Evolutionary conservation across 2,113 vertebrate species (phyloP).

Genomic region (Gobius niger): DNA sequence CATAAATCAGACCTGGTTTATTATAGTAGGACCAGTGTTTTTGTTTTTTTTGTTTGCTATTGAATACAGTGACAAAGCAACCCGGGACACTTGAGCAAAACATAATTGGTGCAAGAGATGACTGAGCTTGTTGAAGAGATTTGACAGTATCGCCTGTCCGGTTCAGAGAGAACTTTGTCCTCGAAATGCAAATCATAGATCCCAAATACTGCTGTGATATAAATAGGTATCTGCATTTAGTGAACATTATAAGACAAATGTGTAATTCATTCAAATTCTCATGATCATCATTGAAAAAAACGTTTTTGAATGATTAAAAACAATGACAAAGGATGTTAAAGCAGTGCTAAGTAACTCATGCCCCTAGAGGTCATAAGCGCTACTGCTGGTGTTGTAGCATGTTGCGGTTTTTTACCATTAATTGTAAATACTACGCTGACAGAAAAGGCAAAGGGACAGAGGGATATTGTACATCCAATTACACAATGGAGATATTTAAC

Average conservation of each 20-base stretch:
- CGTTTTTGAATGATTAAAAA: background rate
- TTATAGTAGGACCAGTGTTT: constrained; percentile 24
- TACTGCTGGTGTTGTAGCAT: too few relatives aligned
- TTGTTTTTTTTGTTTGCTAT: constrained; percentile 26
- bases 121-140: constrained; percentile 45
- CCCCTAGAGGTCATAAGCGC: too few relatives aligned
- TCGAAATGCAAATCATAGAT: constrained; percentile 12
- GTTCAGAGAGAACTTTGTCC: constrained; percentile 39
- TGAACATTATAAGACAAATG: background rate
- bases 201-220: background rate
- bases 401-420: too few relatives aligned
- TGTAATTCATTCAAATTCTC: background rate
- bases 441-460: too few relatives aligned
- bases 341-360: too few relatives aligned
- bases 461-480: too few relatives aligned
- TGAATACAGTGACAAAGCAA: constrained; percentile 26
- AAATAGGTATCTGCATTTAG: background rate
- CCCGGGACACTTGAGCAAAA: constrained; percentile 42
- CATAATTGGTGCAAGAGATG: constrained; percentile 56
- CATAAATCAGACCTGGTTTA: constrained; percentile 43
- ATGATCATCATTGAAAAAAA: background rate
- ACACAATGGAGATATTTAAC: too few relatives aligned
- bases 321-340: too few relatives aligned
- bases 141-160: constrained; percentile 62
- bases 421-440: too few relatives aligned